Evolutionary conservation across 2,888 invertebrate species (phyloP).

Genomic region (Polyommatus icarus): DNA sequence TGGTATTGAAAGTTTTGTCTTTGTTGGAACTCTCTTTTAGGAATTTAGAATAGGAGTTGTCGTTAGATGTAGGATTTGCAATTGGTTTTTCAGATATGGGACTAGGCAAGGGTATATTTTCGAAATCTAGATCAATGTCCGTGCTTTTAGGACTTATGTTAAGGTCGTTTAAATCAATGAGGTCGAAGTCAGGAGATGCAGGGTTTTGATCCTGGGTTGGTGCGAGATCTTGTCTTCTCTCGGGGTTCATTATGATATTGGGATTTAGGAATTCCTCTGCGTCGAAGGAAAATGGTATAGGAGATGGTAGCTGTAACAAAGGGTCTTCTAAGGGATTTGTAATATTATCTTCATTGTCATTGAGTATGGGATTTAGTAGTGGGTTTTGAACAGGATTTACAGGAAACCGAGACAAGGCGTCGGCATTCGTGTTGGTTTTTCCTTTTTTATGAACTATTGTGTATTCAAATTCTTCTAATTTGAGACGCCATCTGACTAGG

Average conservation of each 20-base stretch:
- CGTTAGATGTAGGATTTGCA: not conserved
- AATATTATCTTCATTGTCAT: not conserved
- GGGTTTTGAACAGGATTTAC: not conserved
- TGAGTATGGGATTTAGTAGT: not conserved
- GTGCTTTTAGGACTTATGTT: not conserved
- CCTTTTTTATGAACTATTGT: not conserved
- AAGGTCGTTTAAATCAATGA: not conserved
- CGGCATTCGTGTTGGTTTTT: not conserved
- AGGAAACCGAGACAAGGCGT: slow-evolving; percentile 6
- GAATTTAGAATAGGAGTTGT: slow-evolving; percentile 8
- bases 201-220: not conserved
- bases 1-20: too few species aligned
- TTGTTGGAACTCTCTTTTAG: not conserved
- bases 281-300: slow-evolving; percentile 13
- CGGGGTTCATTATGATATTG: not conserved
- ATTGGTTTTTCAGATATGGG: not conserved
- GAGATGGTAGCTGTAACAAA: slow-evolving; percentile 1
- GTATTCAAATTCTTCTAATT: too few species aligned
- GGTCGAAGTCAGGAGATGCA: not conserved
- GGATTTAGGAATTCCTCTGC: slow-evolving; percentile 2
- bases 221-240: not conserved
- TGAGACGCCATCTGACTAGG: too few species aligned
- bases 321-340: slow-evolving; percentile 16
- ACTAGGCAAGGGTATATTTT: not conserved
- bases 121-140: not conserved